Percentiles rank a stretch among this genome's conserved stretches.
Evolutionary conservation across 1,140 invertebrate genomes (phyloP).

Genomic region (Proctacanthus coquilletti): DNA sequence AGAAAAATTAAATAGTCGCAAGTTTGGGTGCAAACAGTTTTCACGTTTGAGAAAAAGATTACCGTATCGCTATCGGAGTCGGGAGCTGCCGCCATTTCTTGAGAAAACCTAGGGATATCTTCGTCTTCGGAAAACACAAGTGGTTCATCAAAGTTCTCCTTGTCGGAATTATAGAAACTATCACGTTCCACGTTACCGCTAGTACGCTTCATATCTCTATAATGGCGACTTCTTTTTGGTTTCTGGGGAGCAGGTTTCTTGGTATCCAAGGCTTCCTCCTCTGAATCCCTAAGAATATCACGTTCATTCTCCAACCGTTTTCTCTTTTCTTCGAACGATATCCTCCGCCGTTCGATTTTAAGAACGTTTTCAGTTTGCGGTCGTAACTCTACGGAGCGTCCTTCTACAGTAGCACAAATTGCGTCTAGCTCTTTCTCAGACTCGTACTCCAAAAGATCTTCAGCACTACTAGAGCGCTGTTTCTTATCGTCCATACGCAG

Average conservation of each 20-base stretch:
- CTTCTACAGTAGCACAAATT: too few relatives aligned
- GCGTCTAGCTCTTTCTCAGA: not conserved
- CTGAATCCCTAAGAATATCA: conserved; percentile 24
- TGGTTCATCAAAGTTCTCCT: conserved; percentile 40
- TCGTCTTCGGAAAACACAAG: conserved; percentile 55
- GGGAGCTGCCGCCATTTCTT: conserved; percentile 27
- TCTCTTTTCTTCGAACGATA: conserved; percentile 27
- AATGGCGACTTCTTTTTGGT: not conserved
- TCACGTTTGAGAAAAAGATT: conserved; percentile 10
- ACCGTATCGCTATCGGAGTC: conserved; percentile 32
- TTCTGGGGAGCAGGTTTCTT: conserved; percentile 10
- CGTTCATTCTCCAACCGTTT: conserved; percentile 24
- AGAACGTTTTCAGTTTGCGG: conserved; percentile 8
- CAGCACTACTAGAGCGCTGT: conserved; percentile 7
- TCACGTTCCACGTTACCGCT: conserved; percentile 19
- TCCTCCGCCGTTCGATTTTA: conserved; percentile 23
- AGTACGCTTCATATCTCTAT: not conserved
- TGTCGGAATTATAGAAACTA: conserved; percentile 48
- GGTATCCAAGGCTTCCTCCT: conserved; percentile 19
- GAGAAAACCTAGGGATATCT: conserved; percentile 34
- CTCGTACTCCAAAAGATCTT: conserved; percentile 1
- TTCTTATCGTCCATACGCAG: conserved; percentile 13
- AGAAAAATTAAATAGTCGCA: conserved; percentile 3
- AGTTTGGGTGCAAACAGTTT: conserved; percentile 1
- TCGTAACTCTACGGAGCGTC: too few relatives aligned